Conservation (phyloP, 2,888 invertebrate genomes). For the Cistogaster globosa region DNA sequence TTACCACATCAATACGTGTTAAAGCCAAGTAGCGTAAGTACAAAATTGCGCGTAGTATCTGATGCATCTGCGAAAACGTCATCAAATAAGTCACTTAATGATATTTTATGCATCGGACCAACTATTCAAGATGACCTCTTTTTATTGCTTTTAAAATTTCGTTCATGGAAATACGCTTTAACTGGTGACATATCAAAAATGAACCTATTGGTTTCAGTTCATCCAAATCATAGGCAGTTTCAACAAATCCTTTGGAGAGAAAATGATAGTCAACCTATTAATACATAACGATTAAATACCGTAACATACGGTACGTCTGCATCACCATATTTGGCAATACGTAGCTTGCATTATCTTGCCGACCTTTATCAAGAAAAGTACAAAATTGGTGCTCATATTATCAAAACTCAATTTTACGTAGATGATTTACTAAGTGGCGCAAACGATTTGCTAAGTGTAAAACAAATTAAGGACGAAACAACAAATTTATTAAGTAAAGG, state of each 20-base stretch:
- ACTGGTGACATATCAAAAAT: constrained; percentile 70
- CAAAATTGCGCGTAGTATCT: constrained; percentile 63
- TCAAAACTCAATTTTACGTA: constrained; percentile 57
- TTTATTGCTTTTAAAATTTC: constrained; percentile 49
- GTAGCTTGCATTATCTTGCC: no score
- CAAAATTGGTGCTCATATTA: constrained; percentile 36
- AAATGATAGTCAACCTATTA: constrained; percentile 22
- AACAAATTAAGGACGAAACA: constrained; percentile 33
- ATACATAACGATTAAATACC: constrained; percentile 63
- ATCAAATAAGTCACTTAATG: constrained; percentile 63
- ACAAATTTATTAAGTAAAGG: constrained; percentile 34
- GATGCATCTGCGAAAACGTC: constrained; percentile 61
- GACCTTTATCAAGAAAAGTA: no score
- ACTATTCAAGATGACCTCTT: constrained; percentile 62
- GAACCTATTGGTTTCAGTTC: constrained; percentile 65
- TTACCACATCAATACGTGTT: no score
- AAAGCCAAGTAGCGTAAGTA: constrained; percentile 56
- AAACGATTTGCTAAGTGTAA: constrained; percentile 40
- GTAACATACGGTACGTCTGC: no score
- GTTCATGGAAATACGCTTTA: no score
- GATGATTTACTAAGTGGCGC: constrained; percentile 68
- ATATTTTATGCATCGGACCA: constrained; percentile 66
- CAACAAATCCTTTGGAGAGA: constrained; percentile 70
- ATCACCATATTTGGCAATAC: no score
- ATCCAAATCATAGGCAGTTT: constrained; percentile 64